Base-by-base conservation (phyloP, 2,797 vertebrate species). In the Phrynocephalus forsythii region DNA sequence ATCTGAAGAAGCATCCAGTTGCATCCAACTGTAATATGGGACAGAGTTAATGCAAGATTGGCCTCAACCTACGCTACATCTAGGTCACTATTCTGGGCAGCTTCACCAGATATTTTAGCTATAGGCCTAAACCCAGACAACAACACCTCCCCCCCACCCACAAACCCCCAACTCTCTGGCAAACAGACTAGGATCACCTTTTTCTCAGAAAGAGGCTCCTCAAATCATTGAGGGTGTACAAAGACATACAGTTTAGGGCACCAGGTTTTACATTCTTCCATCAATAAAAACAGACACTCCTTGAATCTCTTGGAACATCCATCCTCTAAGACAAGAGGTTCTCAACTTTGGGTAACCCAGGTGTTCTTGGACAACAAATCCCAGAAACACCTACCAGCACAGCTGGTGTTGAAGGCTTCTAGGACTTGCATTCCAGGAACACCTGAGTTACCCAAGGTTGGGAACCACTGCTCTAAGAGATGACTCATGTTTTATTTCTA, bases 281-380 rank as follows among this genome's bases (percentile, higher is more conserved):
- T 30, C 83, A 88, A 84, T 63, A 88, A 84, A 63, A 67, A 75
- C 60, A 85, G 83, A 67, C 60, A 38, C 79, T 67, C 71, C 50
- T 81, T 56, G 24, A 85, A 38, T 81, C 60, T 85, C 78, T 56
- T 68, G 24, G 56, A 88, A 85, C 30, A 44, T 76, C 79, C 63
- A 88, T 68, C 56, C 60, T 63, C 60, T 63, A 63, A 63, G 60
- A 63, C 52, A 56, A 33, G 52, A 9, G 52, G 52, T 10, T 56
- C 52, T 13, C 52, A 56, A 56, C 52, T 13, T 56, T 56, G 52
- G 52, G 52, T 10, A 56, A 56, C 52, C 52, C 52, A 33, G 33
- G 33, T 33, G 33, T 33, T 33, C 33, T 33, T 33, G 33, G 33
- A 33, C 33, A 33, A 33, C 33, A 33, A 33, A 33, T 33, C 33